Evolutionary conservation across 2,797 vertebrate species (phyloP), one percentile per base, ranked within the genome.

Genomic region (Mormyrus hasselquistii): DNA sequence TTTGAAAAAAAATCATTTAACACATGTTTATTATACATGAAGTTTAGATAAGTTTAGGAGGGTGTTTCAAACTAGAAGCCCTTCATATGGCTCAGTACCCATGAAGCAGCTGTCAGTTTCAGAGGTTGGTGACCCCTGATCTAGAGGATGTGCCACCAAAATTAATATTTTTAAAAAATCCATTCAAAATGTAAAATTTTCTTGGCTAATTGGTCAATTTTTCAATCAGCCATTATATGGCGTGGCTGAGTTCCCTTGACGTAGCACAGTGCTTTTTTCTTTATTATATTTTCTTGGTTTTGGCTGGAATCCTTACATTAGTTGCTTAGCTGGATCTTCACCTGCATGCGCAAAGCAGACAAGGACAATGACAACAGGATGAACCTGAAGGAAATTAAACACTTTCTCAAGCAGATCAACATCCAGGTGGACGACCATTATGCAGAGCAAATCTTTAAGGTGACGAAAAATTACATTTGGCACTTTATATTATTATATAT

Each of bases 351-450:
- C 8, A 99, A 99, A 92, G 98, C 98, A 0, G 99, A 99, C 93
- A 98, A 98, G 91, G 98, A 99, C 88, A 93, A 94, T 0, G 99
- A 99, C 95, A 98, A 98, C 93, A 97, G 96, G 94, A 99, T 99
- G 98, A 97, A 91, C 88, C 95, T 99, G 91, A 98, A 98, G 91
- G 99, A 99, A 92, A 92, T 99, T 88, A 98, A 98, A 93, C 90
- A 96, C 91, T 99, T 99, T 91, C 93, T 99, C 93, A 95, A 95
- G 69, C 95, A 99, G 91, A 96, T 99, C 89, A 99, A 99, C 91
- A 91, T 99, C 0, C 95, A 98, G 87, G 95, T 98, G 0, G 94
- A 96, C 0, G 97, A 99, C 89, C 91, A 86, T 16, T 98, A 99
- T 0, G 98, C 98, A 5, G 94, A 94, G 34, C 90, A 95, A 0